Conservation (phyloP, 2,888 invertebrate species). For the Slavum lentiscoides region DNA sequence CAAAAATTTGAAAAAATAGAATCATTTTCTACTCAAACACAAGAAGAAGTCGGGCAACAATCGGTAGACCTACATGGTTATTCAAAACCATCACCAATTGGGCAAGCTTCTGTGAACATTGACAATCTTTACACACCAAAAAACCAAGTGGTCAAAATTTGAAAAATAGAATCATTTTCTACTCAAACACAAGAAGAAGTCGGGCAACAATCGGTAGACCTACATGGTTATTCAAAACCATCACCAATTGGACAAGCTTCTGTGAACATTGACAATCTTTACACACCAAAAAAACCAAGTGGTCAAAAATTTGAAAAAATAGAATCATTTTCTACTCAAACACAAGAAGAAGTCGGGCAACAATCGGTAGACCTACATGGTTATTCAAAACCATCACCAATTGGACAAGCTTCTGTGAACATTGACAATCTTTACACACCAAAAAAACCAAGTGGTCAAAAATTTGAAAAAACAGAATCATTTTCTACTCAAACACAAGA, state of each 20-base stretch:
- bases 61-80: background rate
- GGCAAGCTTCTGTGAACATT: slow-evolving; percentile 11
- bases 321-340: background rate
- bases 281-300: background rate
- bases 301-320: slow-evolving; percentile 1
- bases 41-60: slow-evolving; percentile 11
- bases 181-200: background rate
- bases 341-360: slow-evolving; percentile 5
- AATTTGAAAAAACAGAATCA: slow-evolving; percentile 22
- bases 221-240: background rate
- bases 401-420: slow-evolving; percentile 14
- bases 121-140: background rate
- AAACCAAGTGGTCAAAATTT: background rate
- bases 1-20: slow-evolving; percentile 24
- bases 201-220: slow-evolving; percentile 32
- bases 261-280: background rate
- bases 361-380: background rate
- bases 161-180: background rate
- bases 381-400: background rate
- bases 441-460: background rate
- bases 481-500: slow-evolving; percentile 1
- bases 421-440: background rate
- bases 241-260: slow-evolving; percentile 3
- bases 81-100: background rate
- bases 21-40: slow-evolving; percentile 11